A percentile compares a stretch with the other conserved stretches of the same genome.
Evolutionary conservation across 2,888 invertebrate genomes (phyloP).

Genomic region (Hyppa rectilinea): DNA sequence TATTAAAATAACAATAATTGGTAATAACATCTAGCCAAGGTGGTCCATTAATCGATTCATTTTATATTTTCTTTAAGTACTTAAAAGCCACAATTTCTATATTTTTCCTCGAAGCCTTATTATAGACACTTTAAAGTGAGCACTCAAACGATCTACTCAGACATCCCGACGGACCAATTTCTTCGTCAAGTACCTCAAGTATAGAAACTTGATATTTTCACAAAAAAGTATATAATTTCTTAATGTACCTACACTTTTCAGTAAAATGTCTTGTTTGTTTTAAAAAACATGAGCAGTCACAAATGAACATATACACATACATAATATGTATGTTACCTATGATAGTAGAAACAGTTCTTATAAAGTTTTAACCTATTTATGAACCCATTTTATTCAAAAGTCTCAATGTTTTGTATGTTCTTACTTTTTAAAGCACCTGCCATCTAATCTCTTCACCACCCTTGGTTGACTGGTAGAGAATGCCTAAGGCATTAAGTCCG

Average conservation of each 20-base stretch:
- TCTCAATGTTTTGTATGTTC: no score
- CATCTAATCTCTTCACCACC: no score
- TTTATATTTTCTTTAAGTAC: background rate
- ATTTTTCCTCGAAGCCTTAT: slow-evolving; percentile 31
- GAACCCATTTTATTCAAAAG: no score
- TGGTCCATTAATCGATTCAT: slow-evolving; percentile 18
- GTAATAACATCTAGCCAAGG: slow-evolving; percentile 3
- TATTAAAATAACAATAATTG: slow-evolving; percentile 3
- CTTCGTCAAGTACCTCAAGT: slow-evolving; percentile 24
- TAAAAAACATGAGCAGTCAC: background rate
- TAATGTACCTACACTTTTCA: slow-evolving; percentile 29
- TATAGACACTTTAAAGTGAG: slow-evolving; percentile 53
- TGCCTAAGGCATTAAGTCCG: no score
- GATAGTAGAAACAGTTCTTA: no score
- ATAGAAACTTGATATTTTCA: slow-evolving; percentile 49
- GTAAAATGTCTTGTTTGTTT: slow-evolving; percentile 16
- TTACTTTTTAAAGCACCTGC: no score
- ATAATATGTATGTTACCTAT: no score
- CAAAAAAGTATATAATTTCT: slow-evolving; percentile 41
- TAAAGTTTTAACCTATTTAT: no score
- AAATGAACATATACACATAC: background rate
- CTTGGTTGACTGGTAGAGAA: no score
- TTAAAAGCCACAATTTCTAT: slow-evolving; percentile 29
- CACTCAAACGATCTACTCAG: slow-evolving; percentile 47
- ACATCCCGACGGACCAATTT: slow-evolving; percentile 43